Conservation (phyloP, 2,888 invertebrate species). For the Hipparchia sbordonii region DNA sequence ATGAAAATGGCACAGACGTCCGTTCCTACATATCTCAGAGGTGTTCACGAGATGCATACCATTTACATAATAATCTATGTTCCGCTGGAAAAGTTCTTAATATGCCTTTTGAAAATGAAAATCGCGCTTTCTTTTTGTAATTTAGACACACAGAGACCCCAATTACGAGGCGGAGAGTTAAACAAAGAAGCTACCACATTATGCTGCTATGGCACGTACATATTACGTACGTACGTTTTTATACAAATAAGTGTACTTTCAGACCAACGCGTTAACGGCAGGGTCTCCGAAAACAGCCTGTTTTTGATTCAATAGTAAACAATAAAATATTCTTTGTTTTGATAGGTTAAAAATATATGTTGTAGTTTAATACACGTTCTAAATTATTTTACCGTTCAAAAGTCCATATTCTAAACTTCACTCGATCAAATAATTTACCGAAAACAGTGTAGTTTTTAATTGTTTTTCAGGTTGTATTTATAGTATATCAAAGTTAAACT, state of each 20-base stretch:
- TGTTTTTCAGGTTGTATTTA: no score
- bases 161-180: not conserved
- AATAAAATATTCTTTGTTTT: no score
- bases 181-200: not conserved
- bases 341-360: no score
- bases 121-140: conserved; percentile 11
- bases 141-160: conserved; percentile 9
- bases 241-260: not conserved
- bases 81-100: conserved; percentile 22
- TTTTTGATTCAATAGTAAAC: no score
- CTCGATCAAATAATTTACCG: no score
- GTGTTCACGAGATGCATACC: conserved; percentile 32
- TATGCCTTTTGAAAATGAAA: conserved; percentile 23
- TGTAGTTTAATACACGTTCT: no score
- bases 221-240: not conserved
- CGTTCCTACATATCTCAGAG: conserved; percentile 30
- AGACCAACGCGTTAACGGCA: no score
- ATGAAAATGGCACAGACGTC: conserved; percentile 30
- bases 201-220: not conserved
- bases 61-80: conserved; percentile 34
- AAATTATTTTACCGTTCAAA: no score
- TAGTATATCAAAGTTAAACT: no score
- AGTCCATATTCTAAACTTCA: no score
- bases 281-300: no score
- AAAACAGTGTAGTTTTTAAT: no score